phyloP scores from a whole-genome alignment of 1,140 invertebrate genomes.

The Achroia grisella region DNA sequence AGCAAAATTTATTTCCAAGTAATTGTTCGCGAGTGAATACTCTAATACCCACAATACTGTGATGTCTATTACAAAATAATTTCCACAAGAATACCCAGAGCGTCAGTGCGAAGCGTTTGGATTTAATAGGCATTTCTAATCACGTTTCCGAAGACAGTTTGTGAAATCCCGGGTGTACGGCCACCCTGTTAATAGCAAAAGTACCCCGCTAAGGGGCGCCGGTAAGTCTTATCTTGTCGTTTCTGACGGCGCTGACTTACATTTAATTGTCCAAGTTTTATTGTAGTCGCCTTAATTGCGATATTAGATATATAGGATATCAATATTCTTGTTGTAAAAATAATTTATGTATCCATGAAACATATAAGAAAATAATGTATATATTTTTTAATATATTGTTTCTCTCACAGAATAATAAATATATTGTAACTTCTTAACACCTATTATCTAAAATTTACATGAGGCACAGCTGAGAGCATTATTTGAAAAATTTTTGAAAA shows the following conservation, averaged over 20 bases:
- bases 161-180: slow-evolving; percentile 21
- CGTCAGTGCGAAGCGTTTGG: slow-evolving; percentile 12
- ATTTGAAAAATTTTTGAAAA: too few relatives aligned
- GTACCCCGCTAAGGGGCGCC: slow-evolving; percentile 43
- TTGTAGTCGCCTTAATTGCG: slow-evolving; percentile 47
- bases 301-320: slow-evolving; percentile 26
- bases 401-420: too few relatives aligned
- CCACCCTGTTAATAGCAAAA: slow-evolving; percentile 57
- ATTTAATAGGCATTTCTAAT: slow-evolving; percentile 37
- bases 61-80: slow-evolving; percentile 1
- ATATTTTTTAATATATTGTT: too few relatives aligned
- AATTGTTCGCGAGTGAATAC: too few relatives aligned
- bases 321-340: slow-evolving; percentile 1
- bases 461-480: too few relatives aligned
- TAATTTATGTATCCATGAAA: too few relatives aligned
- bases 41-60: background rate
- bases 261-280: slow-evolving; percentile 69
- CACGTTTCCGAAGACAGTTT: slow-evolving; percentile 27
- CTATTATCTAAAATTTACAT: too few relatives aligned
- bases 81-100: background rate
- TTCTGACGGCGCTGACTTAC: slow-evolving; percentile 50
- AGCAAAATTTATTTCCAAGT: too few relatives aligned
- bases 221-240: slow-evolving; percentile 55
- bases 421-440: too few relatives aligned
- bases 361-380: too few relatives aligned